Percentiles rank a stretch among this genome's conserved stretches.
These are phyloP conservation scores for Dromiciops gliroides DNA, from an alignment of 2,113 vertebrate species.

Conservation along the genomic window DNA sequence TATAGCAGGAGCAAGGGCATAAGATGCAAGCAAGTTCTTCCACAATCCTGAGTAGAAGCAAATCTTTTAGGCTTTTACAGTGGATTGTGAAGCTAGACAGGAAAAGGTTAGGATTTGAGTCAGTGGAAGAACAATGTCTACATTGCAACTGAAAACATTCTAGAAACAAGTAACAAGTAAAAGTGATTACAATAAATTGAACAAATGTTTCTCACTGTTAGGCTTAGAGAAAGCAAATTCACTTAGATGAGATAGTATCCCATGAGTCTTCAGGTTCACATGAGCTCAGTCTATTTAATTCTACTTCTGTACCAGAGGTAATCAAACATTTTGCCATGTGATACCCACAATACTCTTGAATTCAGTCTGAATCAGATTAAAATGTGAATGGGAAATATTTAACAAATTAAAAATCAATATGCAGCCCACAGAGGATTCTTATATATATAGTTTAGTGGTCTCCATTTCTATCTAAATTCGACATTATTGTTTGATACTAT, in stretches of 20 bases:
- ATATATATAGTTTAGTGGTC: too few species aligned
- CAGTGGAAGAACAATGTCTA: background rate
- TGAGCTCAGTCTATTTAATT: too few species aligned
- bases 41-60: background rate
- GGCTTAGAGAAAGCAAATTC: background rate
- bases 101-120: background rate
- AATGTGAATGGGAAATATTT: too few species aligned
- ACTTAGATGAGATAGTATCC: background rate
- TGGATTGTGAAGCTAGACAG: background rate
- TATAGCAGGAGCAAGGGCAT: background rate
- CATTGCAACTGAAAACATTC: background rate
- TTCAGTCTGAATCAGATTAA: too few species aligned
- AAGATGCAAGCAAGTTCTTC: background rate
- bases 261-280: too few species aligned
- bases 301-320: too few species aligned
- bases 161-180: background rate
- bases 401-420: too few species aligned
- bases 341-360: too few species aligned
- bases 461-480: too few species aligned
- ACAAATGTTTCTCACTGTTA: background rate
- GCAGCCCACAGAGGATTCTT: too few species aligned
- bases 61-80: background rate
- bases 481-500: too few species aligned
- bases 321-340: too few species aligned
- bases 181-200: background rate